Evolutionary conservation across 2,888 invertebrate species (phyloP).

Genomic region (Rotaria magnacalcarata): DNA sequence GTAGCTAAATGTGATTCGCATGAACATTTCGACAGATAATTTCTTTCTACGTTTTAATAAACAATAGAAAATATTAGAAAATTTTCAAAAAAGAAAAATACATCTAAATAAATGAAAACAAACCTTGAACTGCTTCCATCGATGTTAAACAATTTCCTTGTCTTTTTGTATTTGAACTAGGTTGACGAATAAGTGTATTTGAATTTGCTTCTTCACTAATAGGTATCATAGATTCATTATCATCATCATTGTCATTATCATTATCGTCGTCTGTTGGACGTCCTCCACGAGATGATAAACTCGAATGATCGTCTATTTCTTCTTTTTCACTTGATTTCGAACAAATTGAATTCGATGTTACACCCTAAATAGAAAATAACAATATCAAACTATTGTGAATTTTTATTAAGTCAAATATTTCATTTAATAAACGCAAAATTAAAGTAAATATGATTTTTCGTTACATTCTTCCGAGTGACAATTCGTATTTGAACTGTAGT

Average conservation of each 20-base stretch:
- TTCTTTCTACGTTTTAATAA: background rate
- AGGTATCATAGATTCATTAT: background rate
- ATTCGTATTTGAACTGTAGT: no score
- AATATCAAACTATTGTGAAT: no score
- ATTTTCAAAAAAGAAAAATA: no score
- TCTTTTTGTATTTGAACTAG: background rate
- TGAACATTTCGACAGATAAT: background rate
- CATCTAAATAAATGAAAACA: background rate
- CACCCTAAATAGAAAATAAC: background rate
- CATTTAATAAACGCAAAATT: no score
- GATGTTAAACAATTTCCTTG: background rate
- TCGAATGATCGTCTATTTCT: background rate
- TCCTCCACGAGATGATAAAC: background rate
- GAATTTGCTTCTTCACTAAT: background rate
- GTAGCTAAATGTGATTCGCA: conserved; percentile 23
- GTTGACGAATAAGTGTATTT: background rate
- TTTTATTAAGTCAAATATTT: no score
- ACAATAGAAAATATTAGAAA: no score
- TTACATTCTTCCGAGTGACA: no score
- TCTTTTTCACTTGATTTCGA: background rate
- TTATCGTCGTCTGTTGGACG: background rate
- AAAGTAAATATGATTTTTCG: no score
- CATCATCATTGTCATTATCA: background rate
- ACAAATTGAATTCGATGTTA: background rate
- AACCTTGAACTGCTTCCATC: background rate